These are phyloP conservation scores for Corella eumyota DNA, from an alignment of 23 tunicate genomes.

Conservation along the genomic window DNA sequence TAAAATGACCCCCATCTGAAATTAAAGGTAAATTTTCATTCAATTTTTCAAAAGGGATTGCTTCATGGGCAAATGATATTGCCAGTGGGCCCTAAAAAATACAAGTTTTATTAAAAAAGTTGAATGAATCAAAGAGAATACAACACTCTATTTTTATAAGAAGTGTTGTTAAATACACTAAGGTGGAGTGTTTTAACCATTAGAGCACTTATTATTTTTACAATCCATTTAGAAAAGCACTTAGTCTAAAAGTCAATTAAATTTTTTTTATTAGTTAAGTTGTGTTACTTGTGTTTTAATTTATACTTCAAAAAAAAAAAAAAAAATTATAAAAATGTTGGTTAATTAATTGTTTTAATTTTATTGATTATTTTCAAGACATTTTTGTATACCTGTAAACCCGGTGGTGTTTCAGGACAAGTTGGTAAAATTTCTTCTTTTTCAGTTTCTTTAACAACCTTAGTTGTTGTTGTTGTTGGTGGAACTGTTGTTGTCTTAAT, in stretches of 20 bases:
- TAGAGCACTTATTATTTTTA: too few relatives aligned
- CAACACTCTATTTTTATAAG: too few relatives aligned
- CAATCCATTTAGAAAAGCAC: too few relatives aligned
- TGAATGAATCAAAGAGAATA: too few relatives aligned
- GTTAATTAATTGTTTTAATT: neutral
- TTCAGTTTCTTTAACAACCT: neutral
- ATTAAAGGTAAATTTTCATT: conserved; percentile 38
- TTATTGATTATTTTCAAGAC: neutral
- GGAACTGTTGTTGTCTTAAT: neutral
- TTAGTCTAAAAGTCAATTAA: too few relatives aligned
- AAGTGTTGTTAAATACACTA: too few relatives aligned
- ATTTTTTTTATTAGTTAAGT: neutral
- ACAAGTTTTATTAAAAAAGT: too few relatives aligned
- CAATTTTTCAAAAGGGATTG: conserved; percentile 33
- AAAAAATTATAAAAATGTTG: neutral
- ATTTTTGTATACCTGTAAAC: conserved; percentile 21
- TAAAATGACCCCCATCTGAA: conserved; percentile 54
- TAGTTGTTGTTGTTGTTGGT: neutral
- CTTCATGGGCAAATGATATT: conserved; percentile 34
- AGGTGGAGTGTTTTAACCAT: too few relatives aligned
- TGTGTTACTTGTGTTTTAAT: neutral
- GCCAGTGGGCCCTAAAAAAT: conserved; percentile 38
- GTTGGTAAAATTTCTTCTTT: conserved; percentile 23
- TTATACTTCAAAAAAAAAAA: neutral
- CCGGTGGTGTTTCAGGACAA: conserved; percentile 53